phyloP scores from a whole-genome alignment of 2,797 vertebrate species.

The Podarcis lilfordi region DNA sequence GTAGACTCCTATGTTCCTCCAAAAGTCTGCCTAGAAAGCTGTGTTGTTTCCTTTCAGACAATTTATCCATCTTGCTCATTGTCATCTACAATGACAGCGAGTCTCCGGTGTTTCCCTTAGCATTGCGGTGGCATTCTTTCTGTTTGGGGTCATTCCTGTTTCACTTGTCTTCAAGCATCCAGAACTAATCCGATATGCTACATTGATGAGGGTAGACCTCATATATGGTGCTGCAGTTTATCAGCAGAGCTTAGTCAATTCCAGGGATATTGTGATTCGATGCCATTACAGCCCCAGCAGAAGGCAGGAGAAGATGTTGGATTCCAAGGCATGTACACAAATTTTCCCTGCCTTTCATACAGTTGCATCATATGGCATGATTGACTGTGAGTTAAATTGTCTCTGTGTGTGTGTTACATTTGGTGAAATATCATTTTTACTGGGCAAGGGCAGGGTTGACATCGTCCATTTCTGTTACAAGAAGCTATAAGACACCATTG shows the following conservation, averaged over 20 bases:
- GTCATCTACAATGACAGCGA: background rate
- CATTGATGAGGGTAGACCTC: background rate
- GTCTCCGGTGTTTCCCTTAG: background rate
- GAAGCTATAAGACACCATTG: background rate
- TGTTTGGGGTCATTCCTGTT: background rate
- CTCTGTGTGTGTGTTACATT: background rate
- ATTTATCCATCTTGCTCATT: background rate
- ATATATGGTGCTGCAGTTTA: background rate
- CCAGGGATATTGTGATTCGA: background rate
- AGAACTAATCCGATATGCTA: background rate
- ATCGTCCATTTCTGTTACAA: background rate
- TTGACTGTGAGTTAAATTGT: background rate
- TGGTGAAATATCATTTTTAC: background rate
- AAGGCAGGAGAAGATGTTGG: background rate
- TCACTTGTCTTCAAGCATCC: background rate
- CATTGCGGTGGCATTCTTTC: background rate
- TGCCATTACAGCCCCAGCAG: background rate
- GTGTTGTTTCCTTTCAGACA: background rate
- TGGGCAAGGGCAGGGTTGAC: background rate
- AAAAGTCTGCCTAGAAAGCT: no score
- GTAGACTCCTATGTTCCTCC: no score
- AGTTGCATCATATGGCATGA: background rate
- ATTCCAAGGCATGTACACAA: constrained; percentile 1
- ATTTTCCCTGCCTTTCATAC: background rate
- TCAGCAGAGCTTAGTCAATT: background rate